Evolutionary conservation across 2,797 vertebrate species (phyloP).

Genomic region (Cryptoblepharus egeriae): DNA sequence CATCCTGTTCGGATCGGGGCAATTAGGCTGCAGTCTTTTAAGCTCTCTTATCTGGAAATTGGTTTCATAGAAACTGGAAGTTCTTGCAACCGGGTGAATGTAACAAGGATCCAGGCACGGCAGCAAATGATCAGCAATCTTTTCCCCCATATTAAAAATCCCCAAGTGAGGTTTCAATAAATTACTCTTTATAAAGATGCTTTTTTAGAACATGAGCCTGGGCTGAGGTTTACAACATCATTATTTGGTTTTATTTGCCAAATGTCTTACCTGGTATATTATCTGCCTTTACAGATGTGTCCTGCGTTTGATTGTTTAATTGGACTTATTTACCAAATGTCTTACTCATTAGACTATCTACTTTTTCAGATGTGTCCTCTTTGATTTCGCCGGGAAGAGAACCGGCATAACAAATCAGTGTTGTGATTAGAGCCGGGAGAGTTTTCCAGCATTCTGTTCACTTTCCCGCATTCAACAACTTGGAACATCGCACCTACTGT

Average conservation of each 20-base stretch:
- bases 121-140: background rate
- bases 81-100: background rate
- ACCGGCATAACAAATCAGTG: slow-evolving; percentile 24
- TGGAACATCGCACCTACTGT: background rate
- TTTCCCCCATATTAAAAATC: background rate
- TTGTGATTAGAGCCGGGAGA: slow-evolving; percentile 27
- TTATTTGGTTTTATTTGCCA: slow-evolving; percentile 74
- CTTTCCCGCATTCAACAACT: slow-evolving; percentile 2
- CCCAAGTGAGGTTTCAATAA: slow-evolving; percentile 8
- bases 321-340: slow-evolving; percentile 79
- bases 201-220: slow-evolving; percentile 25
- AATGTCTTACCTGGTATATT: slow-evolving; percentile 78
- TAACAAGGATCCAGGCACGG: background rate
- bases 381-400: slow-evolving; percentile 55
- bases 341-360: slow-evolving; percentile 78
- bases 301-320: slow-evolving; percentile 75
- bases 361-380: slow-evolving; percentile 68
- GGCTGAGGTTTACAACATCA: slow-evolving; percentile 67
- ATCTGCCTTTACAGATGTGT: slow-evolving; percentile 79
- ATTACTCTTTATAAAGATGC: slow-evolving; percentile 23
- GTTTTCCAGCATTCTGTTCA: slow-evolving; percentile 23
- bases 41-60: background rate
- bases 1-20: no score
- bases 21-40: no score
- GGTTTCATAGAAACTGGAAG: background rate